phyloP scores from a whole-genome alignment of 2,113 vertebrate species.

The Caranx ignobilis region DNA sequence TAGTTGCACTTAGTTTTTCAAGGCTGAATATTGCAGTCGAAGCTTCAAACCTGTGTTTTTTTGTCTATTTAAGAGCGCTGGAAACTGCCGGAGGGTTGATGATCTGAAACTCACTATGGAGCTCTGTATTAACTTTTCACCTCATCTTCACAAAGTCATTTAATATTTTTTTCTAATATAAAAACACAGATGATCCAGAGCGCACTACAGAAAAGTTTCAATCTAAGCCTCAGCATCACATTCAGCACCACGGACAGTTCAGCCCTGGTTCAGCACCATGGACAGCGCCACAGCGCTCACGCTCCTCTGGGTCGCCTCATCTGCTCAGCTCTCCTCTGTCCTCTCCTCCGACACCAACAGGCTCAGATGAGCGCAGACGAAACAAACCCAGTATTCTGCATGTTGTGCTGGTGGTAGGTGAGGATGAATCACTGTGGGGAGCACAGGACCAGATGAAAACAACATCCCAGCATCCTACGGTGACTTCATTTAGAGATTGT shows the following conservation, averaged over 20 bases:
- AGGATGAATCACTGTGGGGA: constrained; percentile 34
- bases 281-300: constrained; percentile 14
- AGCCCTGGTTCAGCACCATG: constrained; percentile 41
- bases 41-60: no score
- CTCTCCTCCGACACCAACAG: constrained; percentile 13
- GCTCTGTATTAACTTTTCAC: not conserved
- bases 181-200: not conserved
- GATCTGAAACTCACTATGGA: no score
- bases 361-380: constrained; percentile 29
- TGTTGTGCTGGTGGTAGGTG: constrained; percentile 25
- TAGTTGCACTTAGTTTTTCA: no score
- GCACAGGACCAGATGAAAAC: constrained; percentile 50
- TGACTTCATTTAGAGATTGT: constrained; percentile 45
- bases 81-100: no score
- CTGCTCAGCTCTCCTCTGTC: constrained; percentile 7
- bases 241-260: constrained; percentile 28
- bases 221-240: not conserved
- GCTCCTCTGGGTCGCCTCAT: not conserved
- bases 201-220: not conserved
- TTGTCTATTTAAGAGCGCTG: no score
- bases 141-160: not conserved
- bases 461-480: constrained; percentile 33
- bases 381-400: constrained; percentile 28
- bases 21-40: no score
- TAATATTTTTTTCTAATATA: not conserved